phyloP scores from a whole-genome alignment of 2,888 invertebrate species.

The Acronicta alni region DNA sequence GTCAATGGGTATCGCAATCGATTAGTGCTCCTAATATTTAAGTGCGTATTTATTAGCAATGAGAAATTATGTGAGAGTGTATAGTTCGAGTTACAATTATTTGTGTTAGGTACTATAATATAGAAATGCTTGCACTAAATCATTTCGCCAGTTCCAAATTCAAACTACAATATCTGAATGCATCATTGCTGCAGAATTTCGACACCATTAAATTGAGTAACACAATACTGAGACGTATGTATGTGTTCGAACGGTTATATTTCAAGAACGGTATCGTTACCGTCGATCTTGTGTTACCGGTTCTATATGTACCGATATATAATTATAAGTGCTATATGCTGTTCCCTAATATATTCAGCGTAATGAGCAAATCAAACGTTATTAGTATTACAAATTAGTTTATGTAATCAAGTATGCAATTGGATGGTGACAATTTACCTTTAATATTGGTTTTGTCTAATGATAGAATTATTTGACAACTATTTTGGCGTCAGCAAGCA shows the following conservation, averaged over 20 bases:
- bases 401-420: slow-evolving; percentile 52
- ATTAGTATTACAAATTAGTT: slow-evolving; percentile 50
- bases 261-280: slow-evolving; percentile 19
- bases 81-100: too few relatives aligned
- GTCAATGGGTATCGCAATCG: too few relatives aligned
- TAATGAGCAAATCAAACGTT: slow-evolving; percentile 52
- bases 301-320: not conserved
- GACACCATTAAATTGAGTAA: slow-evolving; percentile 32
- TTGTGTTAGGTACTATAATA: too few relatives aligned
- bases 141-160: slow-evolving; percentile 14
- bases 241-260: slow-evolving; percentile 22
- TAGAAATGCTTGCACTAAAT: too few relatives aligned
- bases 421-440: slow-evolving; percentile 29
- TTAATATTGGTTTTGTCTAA: slow-evolving; percentile 8
- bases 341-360: slow-evolving; percentile 41
- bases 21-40: too few relatives aligned
- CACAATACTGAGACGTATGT: slow-evolving; percentile 19
- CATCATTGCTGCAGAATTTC: slow-evolving; percentile 25
- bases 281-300: slow-evolving; percentile 12
- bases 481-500: too few relatives aligned
- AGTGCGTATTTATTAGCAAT: too few relatives aligned
- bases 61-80: too few relatives aligned
- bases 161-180: slow-evolving; percentile 21
- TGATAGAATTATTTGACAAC: too few relatives aligned
- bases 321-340: not conserved